phyloP scores from a whole-genome alignment of 2,797 vertebrate genomes.

The Ceyx erithaca region DNA sequence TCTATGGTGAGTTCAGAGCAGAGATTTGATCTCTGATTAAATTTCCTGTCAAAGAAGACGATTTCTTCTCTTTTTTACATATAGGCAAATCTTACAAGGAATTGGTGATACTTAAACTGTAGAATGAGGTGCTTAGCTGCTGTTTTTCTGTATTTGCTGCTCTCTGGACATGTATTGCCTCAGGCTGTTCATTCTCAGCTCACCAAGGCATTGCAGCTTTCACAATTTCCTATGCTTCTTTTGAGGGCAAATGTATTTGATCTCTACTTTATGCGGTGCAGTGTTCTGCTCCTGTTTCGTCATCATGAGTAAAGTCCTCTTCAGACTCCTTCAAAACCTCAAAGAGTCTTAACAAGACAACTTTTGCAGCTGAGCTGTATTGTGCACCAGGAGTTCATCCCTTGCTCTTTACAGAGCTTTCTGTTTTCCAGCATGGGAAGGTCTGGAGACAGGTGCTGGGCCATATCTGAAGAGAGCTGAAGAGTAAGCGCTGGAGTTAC shows the following conservation, averaged over 20 bases:
- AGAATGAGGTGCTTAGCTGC: slow-evolving; percentile 6
- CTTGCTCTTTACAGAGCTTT: neutral
- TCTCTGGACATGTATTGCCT: slow-evolving; percentile 53
- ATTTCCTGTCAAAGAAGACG: neutral
- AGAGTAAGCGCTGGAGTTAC: neutral
- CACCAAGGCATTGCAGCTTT: neutral
- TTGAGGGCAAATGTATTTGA: slow-evolving; percentile 39
- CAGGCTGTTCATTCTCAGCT: slow-evolving; percentile 42
- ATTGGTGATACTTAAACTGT: neutral
- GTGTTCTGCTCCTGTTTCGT: slow-evolving; percentile 27
- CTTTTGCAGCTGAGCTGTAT: neutral
- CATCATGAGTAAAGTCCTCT: slow-evolving; percentile 25
- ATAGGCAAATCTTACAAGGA: neutral
- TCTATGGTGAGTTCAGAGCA: neutral
- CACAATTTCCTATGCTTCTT: slow-evolving; percentile 27
- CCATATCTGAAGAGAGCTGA: neutral
- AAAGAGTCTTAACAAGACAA: neutral
- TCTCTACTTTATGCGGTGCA: slow-evolving; percentile 31
- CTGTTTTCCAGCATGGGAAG: neutral
- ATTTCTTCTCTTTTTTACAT: neutral
- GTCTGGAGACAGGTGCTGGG: neutral
- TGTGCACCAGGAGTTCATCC: neutral
- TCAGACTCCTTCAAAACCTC: slow-evolving; percentile 11
- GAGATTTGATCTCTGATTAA: neutral
- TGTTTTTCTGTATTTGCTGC: neutral